Evolutionary conservation across 2,888 invertebrate genomes (phyloP).

Genomic region (Yponomeuta sedellus): DNA sequence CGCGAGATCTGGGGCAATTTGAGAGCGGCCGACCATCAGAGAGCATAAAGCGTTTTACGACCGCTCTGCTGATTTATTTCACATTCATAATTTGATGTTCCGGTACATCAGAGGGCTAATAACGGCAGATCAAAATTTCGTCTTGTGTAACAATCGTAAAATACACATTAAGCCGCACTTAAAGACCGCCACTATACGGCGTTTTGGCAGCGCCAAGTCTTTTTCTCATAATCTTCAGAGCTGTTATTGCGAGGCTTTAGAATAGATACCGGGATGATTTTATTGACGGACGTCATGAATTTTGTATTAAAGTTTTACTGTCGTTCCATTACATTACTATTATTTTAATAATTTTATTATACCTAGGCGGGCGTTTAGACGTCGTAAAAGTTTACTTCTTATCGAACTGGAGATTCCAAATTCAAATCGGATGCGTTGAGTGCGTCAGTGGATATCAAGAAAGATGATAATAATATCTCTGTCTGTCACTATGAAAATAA

Average conservation of each 20-base stretch:
- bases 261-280: conserved; percentile 54
- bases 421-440: conserved; percentile 1
- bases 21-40: conserved; percentile 55
- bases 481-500: no score
- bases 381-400: conserved; percentile 11
- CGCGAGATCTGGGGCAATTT: conserved; percentile 56
- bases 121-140: conserved; percentile 68
- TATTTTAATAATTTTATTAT: conserved; percentile 65
- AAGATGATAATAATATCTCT: conserved; percentile 1
- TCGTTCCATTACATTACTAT: conserved; percentile 49
- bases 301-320: conserved; percentile 48
- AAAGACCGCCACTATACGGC: conserved; percentile 51
- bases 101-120: conserved; percentile 72
- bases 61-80: conserved; percentile 70
- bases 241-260: conserved; percentile 60
- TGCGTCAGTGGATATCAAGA: background rate
- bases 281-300: conserved; percentile 66
- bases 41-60: conserved; percentile 74
- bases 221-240: conserved; percentile 64
- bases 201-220: conserved; percentile 51
- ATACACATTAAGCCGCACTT: conserved; percentile 75
- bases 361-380: conserved; percentile 43
- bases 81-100: conserved; percentile 74
- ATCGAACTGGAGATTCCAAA: conserved; percentile 7
- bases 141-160: conserved; percentile 75